phyloP scores from a whole-genome alignment of 2,888 invertebrate genomes.

The Eustalomyia histrio region DNA sequence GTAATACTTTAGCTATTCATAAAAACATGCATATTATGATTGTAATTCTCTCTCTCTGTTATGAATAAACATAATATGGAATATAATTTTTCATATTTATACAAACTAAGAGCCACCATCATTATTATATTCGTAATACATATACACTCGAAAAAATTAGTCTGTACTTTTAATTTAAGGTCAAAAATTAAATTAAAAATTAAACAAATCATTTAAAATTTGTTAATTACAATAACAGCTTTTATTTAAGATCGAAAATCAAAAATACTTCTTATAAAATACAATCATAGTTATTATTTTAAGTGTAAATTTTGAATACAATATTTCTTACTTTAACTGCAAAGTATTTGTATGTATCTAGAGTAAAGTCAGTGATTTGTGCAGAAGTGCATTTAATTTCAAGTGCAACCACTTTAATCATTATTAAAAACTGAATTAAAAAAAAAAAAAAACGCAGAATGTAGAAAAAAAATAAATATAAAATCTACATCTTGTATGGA shows the following conservation, averaged over 20 bases:
- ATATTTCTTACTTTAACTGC: no score
- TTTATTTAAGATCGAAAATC: neutral
- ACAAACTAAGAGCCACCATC: neutral
- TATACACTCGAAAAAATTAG: no score
- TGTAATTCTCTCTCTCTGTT: neutral
- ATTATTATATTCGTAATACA: neutral
- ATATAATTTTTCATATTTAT: neutral
- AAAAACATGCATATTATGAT: neutral
- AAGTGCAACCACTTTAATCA: conserved; percentile 64
- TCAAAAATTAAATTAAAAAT: no score
- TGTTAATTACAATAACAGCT: neutral
- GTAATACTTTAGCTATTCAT: neutral
- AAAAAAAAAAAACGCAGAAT: conserved; percentile 35
- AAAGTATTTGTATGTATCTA: neutral
- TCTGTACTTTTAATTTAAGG: no score
- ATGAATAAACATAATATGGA: neutral
- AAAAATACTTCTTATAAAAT: no score
- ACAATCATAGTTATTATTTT: no score
- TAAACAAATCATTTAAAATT: no score
- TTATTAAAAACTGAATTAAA: conserved; percentile 46
- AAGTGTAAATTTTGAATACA: no score
- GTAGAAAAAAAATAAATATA: neutral
- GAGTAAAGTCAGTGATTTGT: conserved; percentile 5
- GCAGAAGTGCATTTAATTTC: conserved; percentile 61
- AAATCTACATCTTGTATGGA: neutral